Conservation (phyloP, 2,888 invertebrate species). For the Plagodis pulveraria region DNA sequence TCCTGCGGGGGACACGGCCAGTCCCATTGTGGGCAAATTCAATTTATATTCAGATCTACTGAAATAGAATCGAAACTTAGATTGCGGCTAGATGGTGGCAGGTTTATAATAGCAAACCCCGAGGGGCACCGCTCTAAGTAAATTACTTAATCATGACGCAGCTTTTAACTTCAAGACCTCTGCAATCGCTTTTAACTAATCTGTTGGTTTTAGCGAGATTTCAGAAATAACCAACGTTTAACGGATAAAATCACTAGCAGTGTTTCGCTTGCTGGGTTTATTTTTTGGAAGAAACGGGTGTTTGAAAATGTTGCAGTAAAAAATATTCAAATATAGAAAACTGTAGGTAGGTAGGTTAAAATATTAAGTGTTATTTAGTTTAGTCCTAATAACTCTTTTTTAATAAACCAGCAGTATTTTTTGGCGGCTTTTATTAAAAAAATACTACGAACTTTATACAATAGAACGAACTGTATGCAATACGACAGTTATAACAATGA, state of each 20-base stretch:
- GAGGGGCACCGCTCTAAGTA: constrained; percentile 32
- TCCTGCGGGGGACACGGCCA: constrained; percentile 56
- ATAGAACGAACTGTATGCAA: no score
- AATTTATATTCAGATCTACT: constrained; percentile 72
- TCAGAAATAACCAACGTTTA: constrained; percentile 1
- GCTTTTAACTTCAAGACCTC: constrained; percentile 21
- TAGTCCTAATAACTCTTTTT: no score
- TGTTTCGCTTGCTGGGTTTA: not conserved
- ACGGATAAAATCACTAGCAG: not conserved
- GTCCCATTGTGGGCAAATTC: constrained; percentile 65
- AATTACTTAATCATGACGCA: constrained; percentile 26
- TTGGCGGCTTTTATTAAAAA: no score
- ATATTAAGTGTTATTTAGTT: no score
- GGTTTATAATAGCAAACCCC: constrained; percentile 47
- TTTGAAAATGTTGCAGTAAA: no score
- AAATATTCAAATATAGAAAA: no score
- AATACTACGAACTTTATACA: no score
- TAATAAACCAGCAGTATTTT: no score
- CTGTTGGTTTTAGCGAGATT: constrained; percentile 10
- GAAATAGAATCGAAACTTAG: constrained; percentile 71
- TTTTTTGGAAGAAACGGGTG: no score
- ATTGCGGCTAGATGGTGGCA: constrained; percentile 60
- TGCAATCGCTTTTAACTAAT: constrained; percentile 15
- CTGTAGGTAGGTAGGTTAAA: no score
- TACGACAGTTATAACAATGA: no score